Conservation (phyloP, 1,140 invertebrate species). For the Samia ricini region DNA sequence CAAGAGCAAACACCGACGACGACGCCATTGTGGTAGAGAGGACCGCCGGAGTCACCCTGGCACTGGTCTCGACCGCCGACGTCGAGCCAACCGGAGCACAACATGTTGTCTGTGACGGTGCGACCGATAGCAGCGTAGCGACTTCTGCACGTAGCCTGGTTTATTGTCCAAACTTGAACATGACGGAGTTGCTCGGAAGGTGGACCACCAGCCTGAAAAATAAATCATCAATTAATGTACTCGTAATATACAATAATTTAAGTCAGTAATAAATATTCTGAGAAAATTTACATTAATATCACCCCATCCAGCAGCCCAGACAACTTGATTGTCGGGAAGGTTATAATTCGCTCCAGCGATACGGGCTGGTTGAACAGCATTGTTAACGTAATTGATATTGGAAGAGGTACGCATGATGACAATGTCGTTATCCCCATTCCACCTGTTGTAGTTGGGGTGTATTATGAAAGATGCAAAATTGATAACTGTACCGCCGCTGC, state of each 20-base stretch:
- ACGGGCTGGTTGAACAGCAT: conserved; percentile 23
- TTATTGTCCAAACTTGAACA: conserved; percentile 45
- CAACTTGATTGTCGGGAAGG: conserved; percentile 38
- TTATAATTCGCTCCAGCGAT: conserved; percentile 44
- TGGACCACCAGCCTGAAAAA: conserved; percentile 38
- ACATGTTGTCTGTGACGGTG: conserved; percentile 36
- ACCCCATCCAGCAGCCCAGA: too few species aligned
- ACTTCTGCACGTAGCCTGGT: conserved; percentile 33
- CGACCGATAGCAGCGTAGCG: conserved; percentile 28
- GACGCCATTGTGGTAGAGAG: conserved; percentile 37
- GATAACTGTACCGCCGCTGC: conserved; percentile 35
- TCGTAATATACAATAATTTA: too few species aligned
- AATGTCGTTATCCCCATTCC: conserved; percentile 80
- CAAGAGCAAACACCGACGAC: conserved; percentile 79
- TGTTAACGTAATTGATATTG: conserved; percentile 54
- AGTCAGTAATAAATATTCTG: too few species aligned
- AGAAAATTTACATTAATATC: not conserved
- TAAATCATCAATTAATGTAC: conserved; percentile 5
- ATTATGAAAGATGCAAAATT: conserved; percentile 12
- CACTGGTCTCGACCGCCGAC: conserved; percentile 56
- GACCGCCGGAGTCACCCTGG: too few species aligned
- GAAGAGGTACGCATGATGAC: conserved; percentile 80
- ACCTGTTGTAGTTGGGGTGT: conserved; percentile 78
- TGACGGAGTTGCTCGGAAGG: conserved; percentile 46
- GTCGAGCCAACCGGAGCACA: too few species aligned